Conservation (phyloP, 2,888 invertebrate species). For the Xestia ashworthii region DNA sequence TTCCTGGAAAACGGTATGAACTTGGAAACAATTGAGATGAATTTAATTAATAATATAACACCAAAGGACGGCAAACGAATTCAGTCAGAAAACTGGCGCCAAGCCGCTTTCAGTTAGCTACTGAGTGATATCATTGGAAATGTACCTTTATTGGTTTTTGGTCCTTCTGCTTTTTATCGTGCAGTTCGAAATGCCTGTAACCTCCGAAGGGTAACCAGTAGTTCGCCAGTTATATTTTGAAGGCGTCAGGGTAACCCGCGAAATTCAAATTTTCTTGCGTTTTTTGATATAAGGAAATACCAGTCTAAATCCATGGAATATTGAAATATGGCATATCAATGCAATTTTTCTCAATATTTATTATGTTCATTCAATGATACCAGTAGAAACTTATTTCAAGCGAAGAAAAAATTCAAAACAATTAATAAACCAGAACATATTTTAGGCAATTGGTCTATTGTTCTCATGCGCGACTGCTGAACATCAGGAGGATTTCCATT, state of each 20-base stretch:
- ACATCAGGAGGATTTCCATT: background rate
- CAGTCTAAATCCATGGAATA: background rate
- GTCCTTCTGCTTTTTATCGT: background rate
- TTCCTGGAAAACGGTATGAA: slow-evolving; percentile 26
- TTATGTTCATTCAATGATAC: background rate
- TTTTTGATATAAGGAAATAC: too few species aligned
- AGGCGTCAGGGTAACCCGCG: too few species aligned
- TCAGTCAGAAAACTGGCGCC: slow-evolving; percentile 52
- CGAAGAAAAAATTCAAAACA: background rate
- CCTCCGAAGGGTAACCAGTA: too few species aligned
- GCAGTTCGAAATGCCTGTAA: too few species aligned
- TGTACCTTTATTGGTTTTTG: slow-evolving; percentile 11
- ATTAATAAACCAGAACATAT: background rate
- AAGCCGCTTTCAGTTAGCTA: slow-evolving; percentile 41
- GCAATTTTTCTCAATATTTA: background rate
- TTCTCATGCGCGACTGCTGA: too few species aligned
- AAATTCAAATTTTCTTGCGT: too few species aligned
- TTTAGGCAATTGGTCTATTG: background rate
- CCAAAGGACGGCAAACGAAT: slow-evolving; percentile 28
- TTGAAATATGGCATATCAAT: too few species aligned
- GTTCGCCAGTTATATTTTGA: too few species aligned
- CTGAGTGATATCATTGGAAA: slow-evolving; percentile 33
- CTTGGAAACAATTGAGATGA: slow-evolving; percentile 37
- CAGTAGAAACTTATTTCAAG: background rate
- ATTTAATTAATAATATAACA: slow-evolving; percentile 34